Conservation (phyloP, 2,797 vertebrate genomes). For the Enteromius treurensis region DNA sequence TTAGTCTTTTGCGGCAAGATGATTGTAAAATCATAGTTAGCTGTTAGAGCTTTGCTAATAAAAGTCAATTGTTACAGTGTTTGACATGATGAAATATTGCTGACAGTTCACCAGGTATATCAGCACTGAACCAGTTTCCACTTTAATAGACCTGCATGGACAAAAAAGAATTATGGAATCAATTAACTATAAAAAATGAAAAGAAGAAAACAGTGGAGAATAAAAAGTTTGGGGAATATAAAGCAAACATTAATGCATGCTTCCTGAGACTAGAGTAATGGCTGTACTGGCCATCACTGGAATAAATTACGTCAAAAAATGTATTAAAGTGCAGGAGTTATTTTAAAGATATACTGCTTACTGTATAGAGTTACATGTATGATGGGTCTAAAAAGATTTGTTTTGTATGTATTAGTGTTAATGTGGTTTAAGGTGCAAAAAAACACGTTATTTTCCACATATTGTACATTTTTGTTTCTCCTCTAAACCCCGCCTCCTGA, state of each 20-base stretch:
- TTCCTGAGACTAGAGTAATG: not conserved
- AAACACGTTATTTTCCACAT: no score
- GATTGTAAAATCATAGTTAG: constrained; percentile 50
- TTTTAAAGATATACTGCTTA: no score
- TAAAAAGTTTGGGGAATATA: no score
- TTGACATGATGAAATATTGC: constrained; percentile 1
- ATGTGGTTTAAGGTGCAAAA: no score
- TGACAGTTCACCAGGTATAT: constrained; percentile 3
- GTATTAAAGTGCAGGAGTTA: no score
- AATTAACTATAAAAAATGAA: not conserved
- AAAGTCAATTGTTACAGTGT: constrained; percentile 29
- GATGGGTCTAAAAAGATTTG: no score
- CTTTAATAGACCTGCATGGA: not conserved
- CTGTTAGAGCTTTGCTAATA: constrained; percentile 27
- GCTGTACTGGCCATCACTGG: not conserved
- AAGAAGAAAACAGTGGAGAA: not conserved
- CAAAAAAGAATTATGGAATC: not conserved
- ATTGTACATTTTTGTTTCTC: no score
- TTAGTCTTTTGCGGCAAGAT: constrained; percentile 60
- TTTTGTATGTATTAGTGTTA: no score
- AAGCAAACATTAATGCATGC: not conserved
- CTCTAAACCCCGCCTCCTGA: no score
- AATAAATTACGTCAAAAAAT: no score
- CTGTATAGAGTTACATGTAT: no score
- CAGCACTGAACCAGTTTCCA: not conserved